A percentile compares a stretch with the other conserved stretches of the same genome.
Conservation (phyloP, 2,797 vertebrate genomes). For the Caiman crocodilus region DNA sequence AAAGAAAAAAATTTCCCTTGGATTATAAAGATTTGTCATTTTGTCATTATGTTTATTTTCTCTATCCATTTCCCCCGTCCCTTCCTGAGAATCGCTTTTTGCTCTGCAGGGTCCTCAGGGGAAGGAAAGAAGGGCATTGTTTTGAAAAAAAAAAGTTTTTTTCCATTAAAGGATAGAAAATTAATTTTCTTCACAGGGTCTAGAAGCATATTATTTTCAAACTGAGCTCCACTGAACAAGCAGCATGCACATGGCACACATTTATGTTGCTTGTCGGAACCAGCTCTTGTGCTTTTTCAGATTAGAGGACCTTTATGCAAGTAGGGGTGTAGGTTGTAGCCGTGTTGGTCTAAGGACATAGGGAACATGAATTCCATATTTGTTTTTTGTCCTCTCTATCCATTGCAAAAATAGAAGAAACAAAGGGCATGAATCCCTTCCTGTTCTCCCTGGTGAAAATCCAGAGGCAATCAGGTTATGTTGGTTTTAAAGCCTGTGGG, state of each 20-base stretch:
- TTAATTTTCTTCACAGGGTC: slow-evolving; percentile 74
- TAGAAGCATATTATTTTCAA: slow-evolving; percentile 68
- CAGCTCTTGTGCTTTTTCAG: slow-evolving; percentile 17
- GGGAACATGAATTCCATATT: neutral
- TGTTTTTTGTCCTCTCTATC: neutral
- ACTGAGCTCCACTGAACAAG: slow-evolving; percentile 49
- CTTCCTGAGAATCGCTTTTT: slow-evolving; percentile 39
- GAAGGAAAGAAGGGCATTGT: slow-evolving; percentile 51
- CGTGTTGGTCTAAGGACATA: neutral
- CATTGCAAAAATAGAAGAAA: neutral
- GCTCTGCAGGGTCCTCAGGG: slow-evolving; percentile 44
- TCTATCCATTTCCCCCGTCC: slow-evolving; percentile 50
- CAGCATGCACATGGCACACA: slow-evolving; percentile 33
- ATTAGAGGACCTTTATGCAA: neutral
- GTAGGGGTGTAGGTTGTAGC: neutral
- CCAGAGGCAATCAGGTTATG: neutral
- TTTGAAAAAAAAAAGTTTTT: slow-evolving; percentile 72
- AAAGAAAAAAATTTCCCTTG: slow-evolving; percentile 55
- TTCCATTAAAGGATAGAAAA: slow-evolving; percentile 77
- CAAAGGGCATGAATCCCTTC: neutral
- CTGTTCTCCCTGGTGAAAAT: neutral
- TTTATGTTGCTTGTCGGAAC: slow-evolving; percentile 29
- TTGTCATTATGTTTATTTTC: slow-evolving; percentile 70
- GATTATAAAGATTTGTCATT: slow-evolving; percentile 74
- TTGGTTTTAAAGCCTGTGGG: neutral